Base-by-base conservation (phyloP, 2,113 vertebrate species). In the Trinectes maculatus region DNA sequence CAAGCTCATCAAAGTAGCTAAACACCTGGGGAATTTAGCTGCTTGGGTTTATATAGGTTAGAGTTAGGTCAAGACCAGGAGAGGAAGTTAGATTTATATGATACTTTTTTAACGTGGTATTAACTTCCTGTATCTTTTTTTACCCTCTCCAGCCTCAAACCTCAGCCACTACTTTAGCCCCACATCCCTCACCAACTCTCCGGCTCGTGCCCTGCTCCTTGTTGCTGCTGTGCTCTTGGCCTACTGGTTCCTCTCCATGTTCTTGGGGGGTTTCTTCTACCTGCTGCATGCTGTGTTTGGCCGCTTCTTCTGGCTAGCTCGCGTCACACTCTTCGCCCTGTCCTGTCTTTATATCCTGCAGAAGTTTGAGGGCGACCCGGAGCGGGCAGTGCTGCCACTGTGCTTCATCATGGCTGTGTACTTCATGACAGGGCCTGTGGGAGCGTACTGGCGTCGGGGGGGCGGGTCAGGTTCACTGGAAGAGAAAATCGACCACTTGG, bases 291-390 rank as follows among this genome's bases (percentile, higher is more conserved):
- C 92, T 34, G 42, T 96, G 10, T 97, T 96, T 0, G 98, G 98
- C 16, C 95, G 96, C 15, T 98, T 94, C 86, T 98, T 98, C 93
- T 99, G 98, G 97, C 73, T 95, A 0, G 95, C 91, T 0, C 92
- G 98, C 0, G 94, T 98, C 0, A 40, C 87, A 1, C 94, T 99
- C 12, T 96, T 98, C 28, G 95, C 96, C 6, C 93, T 98, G 24
- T 95, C 96, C 0, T 99, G 97, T 9, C 90, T 99, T 1, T 99
- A 99, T 85, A 94, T 98, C 85, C 93, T 99, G 71, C 97, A 98
- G 92, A 98, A 98, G 82, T 94, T 97, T 0, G 96, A 98, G 91
- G 96, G 96, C 0, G 96, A 98, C 86, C 96, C 96, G 0, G 97
- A 98, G 80, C 92, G 91, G 0, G 95, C 96, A 0, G 93, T 96